These are phyloP conservation scores for Aspidapion aeneum DNA, from an alignment of 2,888 invertebrate genomes.

Conservation along the genomic window DNA sequence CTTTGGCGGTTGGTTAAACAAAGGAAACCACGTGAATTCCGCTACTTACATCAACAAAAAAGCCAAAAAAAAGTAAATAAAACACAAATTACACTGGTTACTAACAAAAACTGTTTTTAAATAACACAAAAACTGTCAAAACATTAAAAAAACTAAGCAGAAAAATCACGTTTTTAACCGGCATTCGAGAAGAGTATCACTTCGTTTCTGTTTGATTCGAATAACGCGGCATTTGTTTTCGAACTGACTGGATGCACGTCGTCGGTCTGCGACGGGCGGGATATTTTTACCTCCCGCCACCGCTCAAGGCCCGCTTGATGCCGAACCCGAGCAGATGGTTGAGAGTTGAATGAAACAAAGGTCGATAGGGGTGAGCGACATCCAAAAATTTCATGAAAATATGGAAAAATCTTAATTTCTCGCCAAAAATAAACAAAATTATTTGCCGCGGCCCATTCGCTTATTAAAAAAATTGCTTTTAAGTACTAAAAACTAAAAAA, in stretches of 20 bases:
- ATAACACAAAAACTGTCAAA: neutral
- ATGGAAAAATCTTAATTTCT: too few species aligned
- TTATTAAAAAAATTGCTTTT: too few species aligned
- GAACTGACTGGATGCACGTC: neutral
- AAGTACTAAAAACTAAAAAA: too few species aligned
- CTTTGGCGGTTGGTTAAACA: neutral
- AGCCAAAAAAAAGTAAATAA: neutral
- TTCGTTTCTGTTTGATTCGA: neutral
- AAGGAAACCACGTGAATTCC: neutral
- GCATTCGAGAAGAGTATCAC: neutral
- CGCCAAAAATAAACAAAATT: too few species aligned
- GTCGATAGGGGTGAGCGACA: neutral
- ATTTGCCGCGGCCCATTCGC: too few species aligned
- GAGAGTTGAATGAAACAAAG: neutral
- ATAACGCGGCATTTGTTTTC: neutral
- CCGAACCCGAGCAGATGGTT: neutral
- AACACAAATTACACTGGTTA: neutral
- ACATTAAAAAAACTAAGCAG: neutral
- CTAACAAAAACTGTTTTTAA: neutral
- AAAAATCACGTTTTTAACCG: neutral
- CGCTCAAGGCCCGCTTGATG: conserved; percentile 7
- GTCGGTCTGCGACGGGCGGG: conserved; percentile 16
- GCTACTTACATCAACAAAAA: neutral
- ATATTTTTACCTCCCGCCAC: conserved; percentile 33
- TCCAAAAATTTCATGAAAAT: too few species aligned